Evolutionary conservation across 1,140 invertebrate genomes (phyloP).

Genomic region (Leguminivora glycinivorella): DNA sequence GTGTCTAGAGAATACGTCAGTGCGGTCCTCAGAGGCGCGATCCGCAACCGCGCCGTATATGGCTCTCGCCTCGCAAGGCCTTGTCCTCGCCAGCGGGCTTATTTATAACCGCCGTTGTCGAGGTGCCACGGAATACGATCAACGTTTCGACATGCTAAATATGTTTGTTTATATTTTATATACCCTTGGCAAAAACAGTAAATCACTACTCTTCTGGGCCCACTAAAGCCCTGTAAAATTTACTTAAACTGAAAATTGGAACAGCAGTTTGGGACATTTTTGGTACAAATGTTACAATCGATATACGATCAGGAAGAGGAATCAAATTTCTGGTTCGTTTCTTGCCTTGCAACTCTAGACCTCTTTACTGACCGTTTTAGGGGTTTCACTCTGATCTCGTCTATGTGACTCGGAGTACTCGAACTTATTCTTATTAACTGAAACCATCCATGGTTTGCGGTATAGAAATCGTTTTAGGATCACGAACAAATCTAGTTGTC

Average conservation of each 20-base stretch:
- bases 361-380: too few relatives aligned
- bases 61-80: background rate
- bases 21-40: background rate
- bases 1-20: background rate
- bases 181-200: background rate
- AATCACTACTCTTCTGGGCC: background rate
- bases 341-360: too few relatives aligned
- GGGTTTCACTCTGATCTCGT: too few relatives aligned
- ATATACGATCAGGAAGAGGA: too few relatives aligned
- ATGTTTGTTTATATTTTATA: background rate
- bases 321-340: too few relatives aligned
- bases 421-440: too few relatives aligned
- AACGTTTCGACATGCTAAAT: background rate
- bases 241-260: too few relatives aligned
- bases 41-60: constrained; percentile 7
- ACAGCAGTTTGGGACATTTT: too few relatives aligned
- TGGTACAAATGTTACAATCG: too few relatives aligned
- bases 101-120: constrained; percentile 13
- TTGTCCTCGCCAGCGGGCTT: constrained; percentile 1
- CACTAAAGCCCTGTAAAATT: too few relatives aligned
- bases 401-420: too few relatives aligned
- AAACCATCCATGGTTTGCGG: background rate
- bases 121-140: constrained; percentile 3
- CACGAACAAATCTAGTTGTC: background rate
- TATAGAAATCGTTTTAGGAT: background rate